Evolutionary conservation across 2,888 invertebrate species (phyloP), one percentile per base, ranked within the genome.

Genomic region (Notodonta dromedarius): DNA sequence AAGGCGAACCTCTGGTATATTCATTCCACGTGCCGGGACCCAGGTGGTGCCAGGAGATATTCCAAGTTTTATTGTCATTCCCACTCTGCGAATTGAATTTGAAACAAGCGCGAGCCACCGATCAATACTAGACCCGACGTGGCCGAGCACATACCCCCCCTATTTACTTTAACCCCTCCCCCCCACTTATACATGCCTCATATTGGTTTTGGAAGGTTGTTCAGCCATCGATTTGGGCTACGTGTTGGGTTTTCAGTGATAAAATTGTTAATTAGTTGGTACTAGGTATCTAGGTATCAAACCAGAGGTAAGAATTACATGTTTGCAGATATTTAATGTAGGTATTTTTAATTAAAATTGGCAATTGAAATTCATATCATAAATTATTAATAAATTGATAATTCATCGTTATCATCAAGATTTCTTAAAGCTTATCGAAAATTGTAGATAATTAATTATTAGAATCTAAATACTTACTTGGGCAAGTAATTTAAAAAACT

Each of bases 51-150:
- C 80, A 73, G 73, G 73, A 88, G 88, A 90, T 88, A 91, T 78
- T 79, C 79, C 83, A 78, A 76, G 85, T 91, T 92, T 92, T 92
- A 92, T 92, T 91, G 91, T 93, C 90, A 86, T 86, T 85, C 84
- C 88, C 92, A 91, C 92, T 93, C 85, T 87, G 89, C 85, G 92
- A 91, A 93, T 92, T 93, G 93, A 93, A 93, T 93, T 91, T 89
- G 85, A 91, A 92, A 89, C 86, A 89, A 86, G 86, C 79, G 82
- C 80, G 73, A 77, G 77, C 76, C 64, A 60, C 40, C 81, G 88
- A 89, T 91, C 91, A 78, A 91, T 91, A 86, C 77, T 67, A 76
- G 73, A 78, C 67, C 63, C 60, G 58, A 58, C 62, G 56, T 61
- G 64, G 64, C 60, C 35, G 52, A 16, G 16, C 44, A 58, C 51